Conservation (phyloP, 2,888 invertebrate genomes). For the Neuroscelio doddi region DNA sequence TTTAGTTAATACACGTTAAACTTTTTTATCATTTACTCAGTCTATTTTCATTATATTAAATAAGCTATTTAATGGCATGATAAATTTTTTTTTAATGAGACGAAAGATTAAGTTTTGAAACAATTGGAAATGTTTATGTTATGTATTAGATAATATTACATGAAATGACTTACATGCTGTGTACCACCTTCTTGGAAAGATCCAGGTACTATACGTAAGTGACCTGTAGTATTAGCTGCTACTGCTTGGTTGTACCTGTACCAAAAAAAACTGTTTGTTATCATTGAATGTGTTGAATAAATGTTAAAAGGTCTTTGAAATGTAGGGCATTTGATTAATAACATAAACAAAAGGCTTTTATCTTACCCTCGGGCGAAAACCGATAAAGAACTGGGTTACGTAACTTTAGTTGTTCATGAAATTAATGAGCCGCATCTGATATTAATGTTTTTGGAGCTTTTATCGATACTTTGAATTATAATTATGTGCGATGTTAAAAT, state of each 20-base stretch:
- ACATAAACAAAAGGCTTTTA: conserved; percentile 1
- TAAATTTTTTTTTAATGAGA: too few relatives aligned
- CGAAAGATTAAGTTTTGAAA: too few relatives aligned
- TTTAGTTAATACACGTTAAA: too few relatives aligned
- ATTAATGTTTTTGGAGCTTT: neutral
- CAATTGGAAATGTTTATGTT: too few relatives aligned
- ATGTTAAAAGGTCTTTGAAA: neutral
- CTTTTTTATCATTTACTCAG: too few relatives aligned
- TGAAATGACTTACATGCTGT: conserved; percentile 19
- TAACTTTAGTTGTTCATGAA: neutral
- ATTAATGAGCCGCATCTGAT: neutral
- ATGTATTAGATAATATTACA: too few relatives aligned
- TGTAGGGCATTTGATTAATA: neutral
- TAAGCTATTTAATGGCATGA: too few relatives aligned
- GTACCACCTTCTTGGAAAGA: conserved; percentile 23
- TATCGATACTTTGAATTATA: too few relatives aligned
- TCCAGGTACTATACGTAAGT: conserved; percentile 41
- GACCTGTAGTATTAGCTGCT: conserved; percentile 48
- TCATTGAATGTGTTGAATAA: neutral
- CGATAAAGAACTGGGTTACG: neutral
- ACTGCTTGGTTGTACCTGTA: conserved; percentile 52
- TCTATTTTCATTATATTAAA: too few relatives aligned
- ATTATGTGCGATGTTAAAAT: too few relatives aligned
- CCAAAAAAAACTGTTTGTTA: conserved; percentile 2
- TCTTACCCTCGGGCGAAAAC: neutral